Evolutionary conservation across 2,888 invertebrate genomes (phyloP).

Genomic region (Pandemis corylana): DNA sequence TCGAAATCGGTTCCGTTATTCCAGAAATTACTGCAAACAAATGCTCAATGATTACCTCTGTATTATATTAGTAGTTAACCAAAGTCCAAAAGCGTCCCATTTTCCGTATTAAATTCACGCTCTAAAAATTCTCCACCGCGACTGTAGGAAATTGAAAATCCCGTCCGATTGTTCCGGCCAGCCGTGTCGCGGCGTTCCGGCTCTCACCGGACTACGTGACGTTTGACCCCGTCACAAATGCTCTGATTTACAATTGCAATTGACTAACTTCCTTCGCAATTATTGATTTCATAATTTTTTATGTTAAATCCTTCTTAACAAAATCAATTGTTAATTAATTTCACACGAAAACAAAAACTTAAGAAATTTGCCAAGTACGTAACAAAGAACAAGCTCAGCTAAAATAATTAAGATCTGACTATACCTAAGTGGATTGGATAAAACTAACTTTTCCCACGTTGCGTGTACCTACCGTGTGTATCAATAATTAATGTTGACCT

Average conservation of each 20-base stretch:
- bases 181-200: constrained; percentile 7
- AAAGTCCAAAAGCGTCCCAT: background rate
- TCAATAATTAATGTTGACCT: constrained; percentile 6
- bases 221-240: background rate
- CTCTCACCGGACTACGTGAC: constrained; percentile 2
- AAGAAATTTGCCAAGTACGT: background rate
- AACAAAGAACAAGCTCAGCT: constrained; percentile 4
- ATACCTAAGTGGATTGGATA: constrained; percentile 1
- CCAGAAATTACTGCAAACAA: no score
- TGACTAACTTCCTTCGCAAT: background rate
- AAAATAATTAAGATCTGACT: constrained; percentile 1
- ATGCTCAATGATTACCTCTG: no score
- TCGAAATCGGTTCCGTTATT: no score
- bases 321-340: background rate
- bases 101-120: background rate
- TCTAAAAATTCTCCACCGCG: constrained; percentile 12
- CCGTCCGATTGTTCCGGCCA: constrained; percentile 4
- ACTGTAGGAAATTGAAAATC: constrained; percentile 25
- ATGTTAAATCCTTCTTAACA: background rate
- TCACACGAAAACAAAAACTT: background rate
- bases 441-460: background rate
- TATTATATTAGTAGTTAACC: background rate
- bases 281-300: background rate
- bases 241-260: background rate
- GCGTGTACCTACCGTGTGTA: background rate